phyloP scores from a whole-genome alignment of 2,888 invertebrate species.

The Diloba caeruleocephala region DNA sequence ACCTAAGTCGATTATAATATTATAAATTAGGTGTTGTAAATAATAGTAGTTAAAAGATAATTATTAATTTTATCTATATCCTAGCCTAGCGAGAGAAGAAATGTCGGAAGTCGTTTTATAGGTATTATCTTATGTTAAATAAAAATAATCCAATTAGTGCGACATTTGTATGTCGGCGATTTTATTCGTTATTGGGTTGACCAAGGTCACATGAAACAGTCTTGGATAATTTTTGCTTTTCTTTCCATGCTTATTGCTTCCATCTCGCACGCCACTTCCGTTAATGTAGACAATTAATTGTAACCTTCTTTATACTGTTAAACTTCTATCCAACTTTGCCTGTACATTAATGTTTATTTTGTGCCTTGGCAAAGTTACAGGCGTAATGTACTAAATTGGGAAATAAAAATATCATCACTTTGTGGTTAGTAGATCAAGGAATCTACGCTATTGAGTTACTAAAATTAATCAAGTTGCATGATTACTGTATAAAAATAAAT shows the following conservation, averaged over 20 bases:
- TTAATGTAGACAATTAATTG: too few relatives aligned
- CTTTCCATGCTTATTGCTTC: too few relatives aligned
- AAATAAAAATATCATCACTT: too few relatives aligned
- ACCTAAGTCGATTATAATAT: conserved; percentile 56
- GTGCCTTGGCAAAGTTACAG: too few relatives aligned
- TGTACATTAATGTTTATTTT: too few relatives aligned
- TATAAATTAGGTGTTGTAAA: conserved; percentile 42
- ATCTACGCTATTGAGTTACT: conserved; percentile 8
- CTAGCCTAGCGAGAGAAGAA: conserved; percentile 15
- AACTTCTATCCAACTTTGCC: too few relatives aligned
- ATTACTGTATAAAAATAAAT: conserved; percentile 16
- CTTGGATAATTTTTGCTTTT: too few relatives aligned
- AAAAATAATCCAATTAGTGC: conserved; percentile 39
- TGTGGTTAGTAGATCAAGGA: neutral
- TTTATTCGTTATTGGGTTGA: conserved; percentile 6
- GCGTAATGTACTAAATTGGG: too few relatives aligned
- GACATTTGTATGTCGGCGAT: conserved; percentile 27
- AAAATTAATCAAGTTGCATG: conserved; percentile 21
- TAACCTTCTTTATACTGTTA: too few relatives aligned
- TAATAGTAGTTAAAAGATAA: conserved; percentile 36
- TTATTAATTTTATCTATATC: conserved; percentile 25
- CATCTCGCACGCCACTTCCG: too few relatives aligned
- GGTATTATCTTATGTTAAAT: conserved; percentile 31
- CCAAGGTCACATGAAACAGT: conserved; percentile 25
- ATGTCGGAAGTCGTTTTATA: conserved; percentile 18